Percentiles rank a stretch among this genome's conserved stretches.
phyloP scores from a whole-genome alignment of 2,797 vertebrate genomes.

The Pempheris klunzingeri region DNA sequence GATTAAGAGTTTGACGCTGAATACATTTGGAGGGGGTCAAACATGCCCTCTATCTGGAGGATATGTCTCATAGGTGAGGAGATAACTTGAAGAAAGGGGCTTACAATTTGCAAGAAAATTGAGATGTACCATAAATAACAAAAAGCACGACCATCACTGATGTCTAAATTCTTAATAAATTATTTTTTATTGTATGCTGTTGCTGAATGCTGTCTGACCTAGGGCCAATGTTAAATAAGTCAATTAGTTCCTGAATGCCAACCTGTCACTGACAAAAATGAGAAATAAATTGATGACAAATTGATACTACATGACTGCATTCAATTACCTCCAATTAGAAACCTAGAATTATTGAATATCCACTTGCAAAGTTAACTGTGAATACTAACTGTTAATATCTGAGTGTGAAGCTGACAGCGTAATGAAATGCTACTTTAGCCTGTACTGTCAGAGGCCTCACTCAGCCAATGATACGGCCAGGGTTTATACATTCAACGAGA shows the following conservation, averaged over 20 bases:
- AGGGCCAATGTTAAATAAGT: constrained; percentile 15
- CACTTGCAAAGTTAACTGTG: constrained; percentile 41
- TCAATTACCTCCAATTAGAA: constrained; percentile 39
- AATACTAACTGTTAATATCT: constrained; percentile 26
- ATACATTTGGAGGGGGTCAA: constrained; percentile 40
- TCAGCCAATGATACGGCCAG: constrained; percentile 20
- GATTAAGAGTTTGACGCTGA: constrained; percentile 30
- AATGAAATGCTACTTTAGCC: constrained; percentile 51
- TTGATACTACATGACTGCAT: constrained; percentile 12
- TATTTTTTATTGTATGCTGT: constrained; percentile 10
- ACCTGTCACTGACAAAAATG: constrained; percentile 28
- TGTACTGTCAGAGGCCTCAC: constrained; percentile 27
- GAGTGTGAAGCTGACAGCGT: constrained; percentile 45
- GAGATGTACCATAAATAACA: background rate
- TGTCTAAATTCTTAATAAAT: background rate
- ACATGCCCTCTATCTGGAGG: background rate
- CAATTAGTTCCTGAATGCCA: constrained; percentile 31
- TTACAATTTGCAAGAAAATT: background rate
- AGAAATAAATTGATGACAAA: constrained; percentile 26
- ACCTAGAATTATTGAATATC: constrained; percentile 36
- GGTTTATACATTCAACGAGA: constrained; percentile 18
- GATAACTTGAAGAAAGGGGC: constrained; percentile 7
- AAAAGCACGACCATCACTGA: background rate
- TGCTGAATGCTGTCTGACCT: constrained; percentile 11
- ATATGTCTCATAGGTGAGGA: constrained; percentile 11